These are phyloP conservation scores for Hydrochoerus hydrochaeris DNA, from an alignment of 2,113 vertebrate genomes.

Conservation along the genomic window DNA sequence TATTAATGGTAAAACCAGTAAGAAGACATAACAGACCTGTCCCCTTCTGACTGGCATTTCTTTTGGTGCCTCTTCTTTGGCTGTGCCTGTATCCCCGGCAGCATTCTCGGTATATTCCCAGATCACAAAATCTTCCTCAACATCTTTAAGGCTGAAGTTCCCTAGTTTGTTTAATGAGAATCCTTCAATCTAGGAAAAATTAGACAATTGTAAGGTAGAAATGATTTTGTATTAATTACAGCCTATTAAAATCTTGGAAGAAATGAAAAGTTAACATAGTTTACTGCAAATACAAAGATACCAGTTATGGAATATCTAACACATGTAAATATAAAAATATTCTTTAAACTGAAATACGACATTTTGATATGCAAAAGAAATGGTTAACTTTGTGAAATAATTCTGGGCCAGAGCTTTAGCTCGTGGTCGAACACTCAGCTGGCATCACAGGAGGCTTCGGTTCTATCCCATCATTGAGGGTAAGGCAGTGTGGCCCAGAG, in stretches of 20 bases:
- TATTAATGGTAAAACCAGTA: not conserved
- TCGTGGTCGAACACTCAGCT: not conserved
- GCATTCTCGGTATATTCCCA: conserved; percentile 86
- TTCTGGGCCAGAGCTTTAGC: not conserved
- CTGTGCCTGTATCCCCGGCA: conserved; percentile 77
- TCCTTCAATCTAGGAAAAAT: conserved; percentile 86
- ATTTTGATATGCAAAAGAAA: conserved; percentile 47
- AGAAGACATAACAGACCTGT: conserved; percentile 85
- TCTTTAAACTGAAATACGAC: not conserved
- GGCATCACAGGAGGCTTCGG: not conserved
- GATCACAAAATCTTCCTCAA: conserved; percentile 86
- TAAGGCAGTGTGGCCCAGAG: not conserved
- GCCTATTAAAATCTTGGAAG: not conserved
- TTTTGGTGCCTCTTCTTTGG: conserved; percentile 79
- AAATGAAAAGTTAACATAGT: conserved; percentile 16
- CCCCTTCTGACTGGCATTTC: conserved; percentile 76
- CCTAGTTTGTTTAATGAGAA: conserved; percentile 89
- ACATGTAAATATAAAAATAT: conserved; percentile 1
- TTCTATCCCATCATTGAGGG: not conserved
- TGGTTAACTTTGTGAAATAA: not conserved
- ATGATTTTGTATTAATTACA: not conserved
- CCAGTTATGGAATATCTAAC: not conserved
- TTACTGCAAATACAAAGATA: conserved; percentile 16
- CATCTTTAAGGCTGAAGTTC: conserved; percentile 88
- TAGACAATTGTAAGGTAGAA: conserved; percentile 37